Base-by-base conservation (phyloP, 2,888 invertebrate genomes). In the Plebejus anna region DNA sequence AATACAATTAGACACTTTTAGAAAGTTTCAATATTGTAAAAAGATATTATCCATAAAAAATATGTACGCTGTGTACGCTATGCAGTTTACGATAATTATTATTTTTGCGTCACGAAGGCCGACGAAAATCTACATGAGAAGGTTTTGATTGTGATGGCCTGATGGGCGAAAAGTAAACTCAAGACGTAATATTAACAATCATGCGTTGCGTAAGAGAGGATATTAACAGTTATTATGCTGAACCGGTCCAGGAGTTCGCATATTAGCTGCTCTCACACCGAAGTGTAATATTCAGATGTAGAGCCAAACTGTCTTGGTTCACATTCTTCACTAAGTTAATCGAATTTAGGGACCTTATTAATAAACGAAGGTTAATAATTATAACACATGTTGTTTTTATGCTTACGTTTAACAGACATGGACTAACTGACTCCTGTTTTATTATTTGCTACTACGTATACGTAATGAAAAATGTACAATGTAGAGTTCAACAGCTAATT, bases 191-290 rank as follows among this genome's bases (percentile, higher is more conserved):
- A 76, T 61, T 42, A 72, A 59, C 59, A 47, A 72, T 28, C n/a
- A 59, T 32, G 22, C 13, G 77, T 78, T 78, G 78, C 76, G 76
- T 66, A 78, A 76, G 72, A 57, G 72, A 72, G 76, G 61, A 76
- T 76, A 71, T 59, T 72, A 57, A 76, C 76, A 57, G 76, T 76
- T 76, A 75, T 66, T 76, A 76, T 75, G 75, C 59, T 72, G 38
- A 42, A 76, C 76, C 76, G 71, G 76, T 76, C 57, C 71, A 57
- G 55, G 47, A 55, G 61, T 42, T 70, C 38, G 70, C 66, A 51
- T 70, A 22, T 5, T 61, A 36, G 22, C 22, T 57, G 36, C 42
- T 32, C 32, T 75, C 11, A 75, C 42, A 75, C 59, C 71, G 59
- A 32, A 57, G n/a, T 28, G 55, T 57, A 76, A 66, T 4, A 32